Evolutionary conservation across 30 jellyfish, hydroid and myxozoan genomes (phyloP), one percentile per base, ranked within the genome.

Genomic region (Turritopsis rubra): DNA sequence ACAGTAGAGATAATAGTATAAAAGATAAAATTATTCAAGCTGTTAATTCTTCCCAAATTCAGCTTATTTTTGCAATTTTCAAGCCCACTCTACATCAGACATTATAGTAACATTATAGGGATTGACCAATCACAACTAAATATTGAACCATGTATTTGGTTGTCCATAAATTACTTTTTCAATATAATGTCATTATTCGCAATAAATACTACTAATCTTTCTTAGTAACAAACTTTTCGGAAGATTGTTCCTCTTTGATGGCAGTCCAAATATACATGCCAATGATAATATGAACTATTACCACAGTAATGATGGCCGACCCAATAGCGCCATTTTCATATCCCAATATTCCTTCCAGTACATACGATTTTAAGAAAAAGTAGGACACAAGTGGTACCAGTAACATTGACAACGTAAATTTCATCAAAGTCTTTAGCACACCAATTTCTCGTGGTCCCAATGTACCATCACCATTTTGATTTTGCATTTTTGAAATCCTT

Each of bases 241-340:
- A 89, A 17, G 26, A 78, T 53, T 73, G 66, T 41, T 93, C 99
- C 75, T 93, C 99, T 72, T 71, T 75, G 25, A 88, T 54, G 20
- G 99, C 99, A 30, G 91, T 79, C 91, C 91, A 85, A n/a, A 93
- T 93, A 80, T 93, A 93, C 89, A 88, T 82, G 17, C 88, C 99
- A 85, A 93, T 93, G 18, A 93, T 85, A 9, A 93, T 74, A 54
- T 93, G 99, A 19, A 88, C 87, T n/a, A 93, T 73, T 1, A 93
- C 88, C 1, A 93, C 96, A 52, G 96, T 80, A 8, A 89, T 85
- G 22, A 93, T 83, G 21, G 95, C 96, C 16, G 95, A 89, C 71
- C 91, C 95, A 16, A 93, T 86, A 5, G 99, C 85, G 20, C 99
- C 99, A 89, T 93, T 83, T 79, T 83, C 84, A 72, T 88, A 93